Percentiles rank a stretch among this genome's conserved stretches.
Evolutionary conservation across 2,888 invertebrate genomes (phyloP).

Genomic region (Caenorhabditis sp.): DNA sequence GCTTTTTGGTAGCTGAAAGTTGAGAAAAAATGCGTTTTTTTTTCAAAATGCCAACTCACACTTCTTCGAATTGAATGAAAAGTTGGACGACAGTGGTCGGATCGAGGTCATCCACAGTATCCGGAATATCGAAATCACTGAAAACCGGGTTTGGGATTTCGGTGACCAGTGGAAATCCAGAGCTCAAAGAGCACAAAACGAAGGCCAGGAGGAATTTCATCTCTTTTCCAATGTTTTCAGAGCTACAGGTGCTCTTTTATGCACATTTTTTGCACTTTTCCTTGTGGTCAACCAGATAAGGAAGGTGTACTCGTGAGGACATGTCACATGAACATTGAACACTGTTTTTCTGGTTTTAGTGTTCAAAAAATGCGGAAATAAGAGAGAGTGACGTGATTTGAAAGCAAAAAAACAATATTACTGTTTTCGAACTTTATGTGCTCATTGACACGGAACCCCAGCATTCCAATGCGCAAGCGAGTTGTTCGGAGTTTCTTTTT

Average conservation of each 20-base stretch:
- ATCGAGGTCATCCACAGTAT: conserved; percentile 30
- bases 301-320: no score
- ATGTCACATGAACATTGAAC: background rate
- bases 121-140: conserved; percentile 17
- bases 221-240: background rate
- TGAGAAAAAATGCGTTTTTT: background rate
- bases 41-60: conserved; percentile 6
- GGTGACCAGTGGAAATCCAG: conserved; percentile 20
- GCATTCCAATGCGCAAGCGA: no score
- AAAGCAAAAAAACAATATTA: background rate
- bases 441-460: no score
- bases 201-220: background rate
- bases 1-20: conserved; percentile 27
- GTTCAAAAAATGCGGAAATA: no score
- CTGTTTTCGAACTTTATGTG: no score
- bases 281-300: no score
- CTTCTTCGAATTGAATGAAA: conserved; percentile 27
- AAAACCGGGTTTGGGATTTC: conserved; percentile 14
- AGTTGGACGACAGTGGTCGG: background rate
- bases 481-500: no score
- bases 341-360: background rate
- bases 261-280: background rate
- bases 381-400: no score
- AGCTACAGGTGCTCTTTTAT: background rate
- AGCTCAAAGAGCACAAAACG: background rate